Evolutionary conservation across 2,797 vertebrate genomes (phyloP).

Genomic region (Sebastes elongatus): DNA sequence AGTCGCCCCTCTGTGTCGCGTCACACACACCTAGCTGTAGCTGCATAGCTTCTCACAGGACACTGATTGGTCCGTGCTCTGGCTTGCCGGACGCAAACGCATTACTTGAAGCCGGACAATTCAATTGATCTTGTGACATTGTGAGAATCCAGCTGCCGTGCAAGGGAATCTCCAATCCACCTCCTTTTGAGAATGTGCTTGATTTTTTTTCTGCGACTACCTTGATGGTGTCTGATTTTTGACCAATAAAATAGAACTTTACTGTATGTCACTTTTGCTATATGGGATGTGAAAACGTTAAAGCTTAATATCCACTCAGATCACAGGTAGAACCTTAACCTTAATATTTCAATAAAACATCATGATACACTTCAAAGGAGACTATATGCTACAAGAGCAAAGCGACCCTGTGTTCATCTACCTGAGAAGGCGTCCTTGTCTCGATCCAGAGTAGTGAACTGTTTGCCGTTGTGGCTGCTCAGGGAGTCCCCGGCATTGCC

Average conservation of each 20-base stretch:
- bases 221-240: background rate
- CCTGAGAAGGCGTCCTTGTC: conserved; percentile 95
- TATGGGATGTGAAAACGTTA: background rate
- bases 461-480: conserved; percentile 95
- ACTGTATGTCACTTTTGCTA: fast-evolving
- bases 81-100: too few relatives aligned
- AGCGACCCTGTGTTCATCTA: background rate
- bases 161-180: fast-evolving
- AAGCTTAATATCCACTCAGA: background rate
- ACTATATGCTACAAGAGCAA: background rate
- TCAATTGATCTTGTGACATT: too few relatives aligned
- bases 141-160: too few relatives aligned
- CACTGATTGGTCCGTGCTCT: too few relatives aligned
- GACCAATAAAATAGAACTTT: background rate
- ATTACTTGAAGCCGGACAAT: too few relatives aligned
- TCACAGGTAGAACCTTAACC: background rate
- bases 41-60: too few relatives aligned
- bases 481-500: conserved; percentile 97
- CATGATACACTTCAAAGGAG: background rate
- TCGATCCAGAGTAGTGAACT: conserved; percentile 95
- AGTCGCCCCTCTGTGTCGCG: too few relatives aligned
- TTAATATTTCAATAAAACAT: background rate
- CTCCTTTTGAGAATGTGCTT: background rate
- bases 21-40: too few relatives aligned
- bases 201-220: background rate